phyloP scores from a whole-genome alignment of 1,140 invertebrate genomes.

The Plodia interpunctella region DNA sequence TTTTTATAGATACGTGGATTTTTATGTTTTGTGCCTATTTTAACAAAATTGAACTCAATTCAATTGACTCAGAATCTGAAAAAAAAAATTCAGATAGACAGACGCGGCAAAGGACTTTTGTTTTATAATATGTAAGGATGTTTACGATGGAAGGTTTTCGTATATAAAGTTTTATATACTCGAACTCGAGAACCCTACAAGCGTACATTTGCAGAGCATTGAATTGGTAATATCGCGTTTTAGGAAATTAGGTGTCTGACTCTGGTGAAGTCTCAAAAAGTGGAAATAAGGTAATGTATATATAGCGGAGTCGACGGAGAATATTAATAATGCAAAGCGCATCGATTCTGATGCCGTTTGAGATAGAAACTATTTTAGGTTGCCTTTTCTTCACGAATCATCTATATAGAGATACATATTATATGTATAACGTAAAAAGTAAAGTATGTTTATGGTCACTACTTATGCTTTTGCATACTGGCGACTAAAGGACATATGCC shows the following conservation, averaged over 20 bases:
- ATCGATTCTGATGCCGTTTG: neutral
- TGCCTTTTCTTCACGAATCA: neutral
- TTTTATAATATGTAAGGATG: too few relatives aligned
- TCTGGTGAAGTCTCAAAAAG: conserved; percentile 5
- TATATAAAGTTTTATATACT: neutral
- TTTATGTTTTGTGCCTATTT: too few relatives aligned
- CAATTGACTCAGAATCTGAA: too few relatives aligned
- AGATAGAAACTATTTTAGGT: neutral
- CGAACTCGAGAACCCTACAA: neutral
- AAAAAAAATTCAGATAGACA: too few relatives aligned
- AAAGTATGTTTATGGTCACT: too few relatives aligned
- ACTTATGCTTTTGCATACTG: too few relatives aligned
- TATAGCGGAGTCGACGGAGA: conserved; percentile 6
- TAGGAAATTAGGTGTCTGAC: conserved; percentile 2
- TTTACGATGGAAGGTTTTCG: neutral
- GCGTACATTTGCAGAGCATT: neutral
- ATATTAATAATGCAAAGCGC: conserved; percentile 11
- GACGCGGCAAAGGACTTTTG: too few relatives aligned
- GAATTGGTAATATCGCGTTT: conserved; percentile 2
- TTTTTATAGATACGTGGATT: too few relatives aligned
- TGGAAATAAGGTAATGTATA: conserved; percentile 15
- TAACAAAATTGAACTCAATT: too few relatives aligned
- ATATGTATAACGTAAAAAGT: too few relatives aligned
- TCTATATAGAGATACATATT: too few relatives aligned
- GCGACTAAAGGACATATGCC: too few relatives aligned